These are phyloP conservation scores for Drosophila carrolli DNA, from an alignment of 1,140 invertebrate species.

Conservation along the genomic window DNA sequence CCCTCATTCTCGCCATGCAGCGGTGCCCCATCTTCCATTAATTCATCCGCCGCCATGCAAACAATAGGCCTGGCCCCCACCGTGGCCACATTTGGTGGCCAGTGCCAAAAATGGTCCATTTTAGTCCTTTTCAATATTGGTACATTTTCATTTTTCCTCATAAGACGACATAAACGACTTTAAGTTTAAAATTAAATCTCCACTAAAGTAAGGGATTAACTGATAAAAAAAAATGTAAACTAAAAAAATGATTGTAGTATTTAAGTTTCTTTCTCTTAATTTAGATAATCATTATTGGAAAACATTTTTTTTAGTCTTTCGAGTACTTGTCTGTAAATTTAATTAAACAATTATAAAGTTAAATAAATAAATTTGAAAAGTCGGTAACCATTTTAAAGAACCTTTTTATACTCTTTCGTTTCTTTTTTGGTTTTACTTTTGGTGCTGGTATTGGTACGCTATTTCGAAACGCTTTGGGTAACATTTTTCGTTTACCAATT, in stretches of 20 bases:
- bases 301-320: too few species aligned
- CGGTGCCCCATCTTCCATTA: slow-evolving; percentile 57
- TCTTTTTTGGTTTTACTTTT: too few species aligned
- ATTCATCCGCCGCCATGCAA: slow-evolving; percentile 66
- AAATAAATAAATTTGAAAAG: too few species aligned
- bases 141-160: not conserved
- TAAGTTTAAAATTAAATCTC: too few species aligned
- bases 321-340: too few species aligned
- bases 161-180: not conserved
- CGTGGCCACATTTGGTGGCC: slow-evolving; percentile 2
- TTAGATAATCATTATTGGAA: too few species aligned
- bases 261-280: too few species aligned
- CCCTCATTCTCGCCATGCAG: slow-evolving; percentile 38
- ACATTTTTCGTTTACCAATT: not conserved
- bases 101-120: slow-evolving; percentile 7
- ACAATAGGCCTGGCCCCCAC: slow-evolving; percentile 61
- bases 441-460: not conserved
- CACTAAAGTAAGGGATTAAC: too few species aligned
- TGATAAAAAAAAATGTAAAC: too few species aligned
- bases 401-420: not conserved
- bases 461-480: not conserved
- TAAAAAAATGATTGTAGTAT: too few species aligned
- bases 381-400: too few species aligned
- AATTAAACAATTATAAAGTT: too few species aligned
- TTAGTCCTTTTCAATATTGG: not conserved